Percentiles rank a stretch among this genome's conserved stretches.
Evolutionary conservation across 2,113 vertebrate species (phyloP).

Genomic region (Tragelaphus buxtoni): DNA sequence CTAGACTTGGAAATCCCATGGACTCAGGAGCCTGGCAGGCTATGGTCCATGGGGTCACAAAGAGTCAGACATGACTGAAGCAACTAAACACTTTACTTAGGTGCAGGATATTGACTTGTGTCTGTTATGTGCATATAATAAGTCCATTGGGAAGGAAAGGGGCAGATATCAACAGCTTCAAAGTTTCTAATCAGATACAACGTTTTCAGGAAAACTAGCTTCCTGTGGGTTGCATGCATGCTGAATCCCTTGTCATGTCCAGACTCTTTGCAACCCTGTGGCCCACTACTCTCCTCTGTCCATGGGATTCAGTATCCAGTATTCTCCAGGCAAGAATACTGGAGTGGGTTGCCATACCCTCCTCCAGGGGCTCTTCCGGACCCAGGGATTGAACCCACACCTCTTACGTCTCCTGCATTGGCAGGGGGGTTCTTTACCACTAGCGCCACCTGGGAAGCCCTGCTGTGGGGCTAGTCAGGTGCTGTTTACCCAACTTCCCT

Average conservation of each 20-base stretch:
- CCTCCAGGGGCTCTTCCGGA: background rate
- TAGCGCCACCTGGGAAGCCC: background rate
- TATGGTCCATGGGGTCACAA: accelerated
- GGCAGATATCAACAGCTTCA: background rate
- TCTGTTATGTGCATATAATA: background rate
- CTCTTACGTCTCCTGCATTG: background rate
- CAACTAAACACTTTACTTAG: background rate
- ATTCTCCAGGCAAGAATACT: background rate
- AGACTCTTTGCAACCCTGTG: background rate
- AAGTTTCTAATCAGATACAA: background rate
- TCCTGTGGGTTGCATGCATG: background rate
- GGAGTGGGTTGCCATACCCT: background rate
- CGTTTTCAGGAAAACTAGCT: background rate
- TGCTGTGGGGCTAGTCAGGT: background rate
- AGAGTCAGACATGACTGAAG: background rate
- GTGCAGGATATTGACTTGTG: accelerated
- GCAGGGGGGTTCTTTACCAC: background rate
- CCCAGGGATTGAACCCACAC: background rate
- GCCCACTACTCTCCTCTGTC: background rate
- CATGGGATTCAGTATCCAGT: background rate
- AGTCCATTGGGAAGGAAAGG: background rate
- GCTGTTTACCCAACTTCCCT: background rate
- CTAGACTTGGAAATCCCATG: background rate
- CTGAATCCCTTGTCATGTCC: background rate
- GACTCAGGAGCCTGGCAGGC: background rate